These are phyloP conservation scores for Ephydatia muelleri DNA, from an alignment of 37 sponge, comb jelly and placozoan species.

Conservation along the genomic window DNA sequence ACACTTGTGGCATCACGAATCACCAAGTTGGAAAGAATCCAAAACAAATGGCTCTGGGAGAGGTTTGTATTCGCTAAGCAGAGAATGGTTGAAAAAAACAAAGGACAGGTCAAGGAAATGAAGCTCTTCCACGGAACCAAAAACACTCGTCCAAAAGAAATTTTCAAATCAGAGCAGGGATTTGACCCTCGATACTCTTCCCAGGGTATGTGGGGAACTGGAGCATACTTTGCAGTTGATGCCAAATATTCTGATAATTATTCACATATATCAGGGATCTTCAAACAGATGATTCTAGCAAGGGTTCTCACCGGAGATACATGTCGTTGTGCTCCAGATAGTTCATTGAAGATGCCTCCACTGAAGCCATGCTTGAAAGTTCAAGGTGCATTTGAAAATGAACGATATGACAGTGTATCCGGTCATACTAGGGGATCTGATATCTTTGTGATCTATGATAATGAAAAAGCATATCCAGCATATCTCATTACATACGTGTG, in stretches of 20 bases:
- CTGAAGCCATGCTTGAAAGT: slow-evolving; percentile 15
- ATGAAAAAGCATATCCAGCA: slow-evolving; percentile 73
- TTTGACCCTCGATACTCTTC: slow-evolving; percentile 68
- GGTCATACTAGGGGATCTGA: slow-evolving; percentile 49
- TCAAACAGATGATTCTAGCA: slow-evolving; percentile 61
- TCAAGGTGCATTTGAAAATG: slow-evolving; percentile 11
- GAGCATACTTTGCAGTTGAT: slow-evolving; percentile 78
- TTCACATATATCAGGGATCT: slow-evolving; percentile 11
- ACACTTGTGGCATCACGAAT: slow-evolving; percentile 35
- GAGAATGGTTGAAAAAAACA: slow-evolving; percentile 47
- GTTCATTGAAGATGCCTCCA: slow-evolving; percentile 66
- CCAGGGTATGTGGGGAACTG: slow-evolving; percentile 79
- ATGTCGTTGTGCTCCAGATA: slow-evolving; percentile 26
- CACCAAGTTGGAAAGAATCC: slow-evolving; percentile 53
- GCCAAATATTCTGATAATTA: slow-evolving; percentile 77
- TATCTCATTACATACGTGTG: slow-evolving; percentile 72
- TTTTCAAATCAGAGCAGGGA: slow-evolving; percentile 69
- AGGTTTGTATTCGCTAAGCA: slow-evolving; percentile 32
- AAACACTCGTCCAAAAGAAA: slow-evolving; percentile 9
- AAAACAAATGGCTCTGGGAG: slow-evolving; percentile 83
- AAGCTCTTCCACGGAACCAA: slow-evolving; percentile 72
- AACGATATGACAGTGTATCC: slow-evolving; percentile 78
- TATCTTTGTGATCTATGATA: slow-evolving; percentile 78
- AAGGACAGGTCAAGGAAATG: slow-evolving; percentile 49
- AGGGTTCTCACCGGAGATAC: slow-evolving; percentile 61